Percentiles rank a stretch among this genome's conserved stretches.
Evolutionary conservation across 2,113 vertebrate species (phyloP).

Genomic region (Nibea albiflora): DNA sequence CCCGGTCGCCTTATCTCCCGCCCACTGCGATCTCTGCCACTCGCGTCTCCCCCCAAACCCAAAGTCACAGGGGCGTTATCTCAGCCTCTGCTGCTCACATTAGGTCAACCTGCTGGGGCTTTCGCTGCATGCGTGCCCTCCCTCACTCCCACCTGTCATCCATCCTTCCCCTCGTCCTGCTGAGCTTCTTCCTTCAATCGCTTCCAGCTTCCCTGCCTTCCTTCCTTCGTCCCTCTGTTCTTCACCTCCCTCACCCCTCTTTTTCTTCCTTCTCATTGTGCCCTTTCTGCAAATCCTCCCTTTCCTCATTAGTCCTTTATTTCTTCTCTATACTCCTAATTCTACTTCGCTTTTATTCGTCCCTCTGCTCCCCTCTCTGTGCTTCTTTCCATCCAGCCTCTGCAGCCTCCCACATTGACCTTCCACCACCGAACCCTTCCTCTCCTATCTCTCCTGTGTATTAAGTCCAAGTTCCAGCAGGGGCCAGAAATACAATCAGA

Average conservation of each 20-base stretch:
- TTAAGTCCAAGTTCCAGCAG: conserved; percentile 55
- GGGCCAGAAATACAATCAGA: conserved; percentile 53
- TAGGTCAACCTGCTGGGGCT: conserved; percentile 45
- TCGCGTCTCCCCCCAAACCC: conserved; percentile 13
- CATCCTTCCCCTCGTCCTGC: conserved; percentile 1
- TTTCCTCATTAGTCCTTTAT: conserved; percentile 42
- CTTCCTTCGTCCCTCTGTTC: background rate
- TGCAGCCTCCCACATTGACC: conserved; percentile 18
- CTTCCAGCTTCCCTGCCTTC: conserved; percentile 4
- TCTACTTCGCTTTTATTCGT: background rate
- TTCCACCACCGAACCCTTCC: conserved; percentile 12
- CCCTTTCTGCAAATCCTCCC: conserved; percentile 28
- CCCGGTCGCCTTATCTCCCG: conserved; percentile 58
- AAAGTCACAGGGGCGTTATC: conserved; percentile 60
- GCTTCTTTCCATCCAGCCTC: conserved; percentile 2
- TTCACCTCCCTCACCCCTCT: conserved; percentile 15
- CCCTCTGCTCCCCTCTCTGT: background rate
- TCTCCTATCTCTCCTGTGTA: conserved; percentile 36
- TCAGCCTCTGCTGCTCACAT: conserved; percentile 55
- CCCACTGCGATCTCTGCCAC: conserved; percentile 39
- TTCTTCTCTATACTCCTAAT: conserved; percentile 21
- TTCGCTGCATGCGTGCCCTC: background rate
- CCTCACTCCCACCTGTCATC: background rate
- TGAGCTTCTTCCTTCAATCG: background rate
- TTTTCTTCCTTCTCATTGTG: conserved; percentile 33